Conservation (phyloP, 2,113 vertebrate species). For the Ctenomys sociabilis region DNA sequence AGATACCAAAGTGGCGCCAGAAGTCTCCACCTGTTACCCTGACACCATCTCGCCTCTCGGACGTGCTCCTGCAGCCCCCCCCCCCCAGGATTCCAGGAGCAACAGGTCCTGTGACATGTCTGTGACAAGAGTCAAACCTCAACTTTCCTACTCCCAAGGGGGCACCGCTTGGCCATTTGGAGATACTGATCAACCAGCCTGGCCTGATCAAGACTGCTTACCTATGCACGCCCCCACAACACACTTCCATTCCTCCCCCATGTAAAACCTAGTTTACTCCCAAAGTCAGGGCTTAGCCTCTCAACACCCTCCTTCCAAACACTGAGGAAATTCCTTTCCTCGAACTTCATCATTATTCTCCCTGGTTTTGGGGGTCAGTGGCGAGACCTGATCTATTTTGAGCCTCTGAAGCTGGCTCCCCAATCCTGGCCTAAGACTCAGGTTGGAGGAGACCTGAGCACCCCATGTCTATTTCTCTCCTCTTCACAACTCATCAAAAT, state of each 20-base stretch:
- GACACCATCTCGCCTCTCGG: neutral
- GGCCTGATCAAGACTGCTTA: neutral
- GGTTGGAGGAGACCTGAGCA: neutral
- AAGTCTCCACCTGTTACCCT: neutral
- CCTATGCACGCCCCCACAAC: neutral
- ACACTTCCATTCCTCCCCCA: neutral
- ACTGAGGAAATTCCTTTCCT: neutral
- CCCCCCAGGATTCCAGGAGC: neutral
- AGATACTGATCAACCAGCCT: neutral
- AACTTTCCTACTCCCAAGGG: neutral
- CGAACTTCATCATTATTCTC: neutral
- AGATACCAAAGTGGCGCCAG: neutral
- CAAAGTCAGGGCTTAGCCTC: neutral
- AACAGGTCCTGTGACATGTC: neutral
- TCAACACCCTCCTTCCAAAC: neutral
- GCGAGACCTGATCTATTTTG: neutral
- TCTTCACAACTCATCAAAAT: neutral
- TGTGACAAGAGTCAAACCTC: neutral
- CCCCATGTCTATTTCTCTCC: neutral
- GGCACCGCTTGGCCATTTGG: neutral
- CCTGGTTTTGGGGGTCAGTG: neutral
- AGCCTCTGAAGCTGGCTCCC: neutral
- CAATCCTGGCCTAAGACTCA: neutral
- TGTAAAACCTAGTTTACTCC: neutral
- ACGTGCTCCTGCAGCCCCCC: neutral